Evolutionary conservation across 2,888 invertebrate species (phyloP), one percentile per base, ranked within the genome.

Genomic region (Cosmopolites sordidus): DNA sequence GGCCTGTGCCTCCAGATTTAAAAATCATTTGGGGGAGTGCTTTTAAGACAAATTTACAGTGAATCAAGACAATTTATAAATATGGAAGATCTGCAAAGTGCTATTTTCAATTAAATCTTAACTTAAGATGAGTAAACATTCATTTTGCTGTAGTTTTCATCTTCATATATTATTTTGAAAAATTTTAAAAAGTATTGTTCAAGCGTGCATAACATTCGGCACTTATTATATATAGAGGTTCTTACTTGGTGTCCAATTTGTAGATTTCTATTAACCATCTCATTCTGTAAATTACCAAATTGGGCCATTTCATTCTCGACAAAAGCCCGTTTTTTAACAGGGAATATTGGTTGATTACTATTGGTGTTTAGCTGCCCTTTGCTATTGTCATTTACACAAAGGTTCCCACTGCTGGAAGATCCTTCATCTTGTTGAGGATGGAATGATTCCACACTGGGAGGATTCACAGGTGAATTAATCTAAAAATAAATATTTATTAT

Each of bases 251-350:
- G 43, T 30, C 44, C 50, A 30, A 54, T 43, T 43, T 53, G 60
- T n/a, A 58, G 49, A 44, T 48, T 61, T 45, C 58, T 60, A 48
- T 56, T 60, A 53, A 59, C 60, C 18, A 62, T 50, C 30, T 63
- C 62, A 38, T 62, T 61, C 37, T 51, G 58, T 37, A 58, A 48
- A 8, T 56, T 52, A 17, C 43, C 51, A 22, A 61, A 51, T 29
- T 62, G 62, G 16, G 55, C 65, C 60, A 60, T 39, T 16, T 75
- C 72, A 16, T 60, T 64, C 62, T 82, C 82, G 66, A 76, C 81
- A 60, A 83, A 83, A 29, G 76, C 78, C 37, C 84, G 75, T 66
- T 84, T 84, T 66, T 84, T 84, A 30, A 83, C 82, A 8, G 83
- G 83, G 64, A 81, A 83, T 17, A 79, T 70, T 27, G 49, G 41